Evolutionary conservation across 2,113 vertebrate species (phyloP).

Genomic region (Conger conger): DNA sequence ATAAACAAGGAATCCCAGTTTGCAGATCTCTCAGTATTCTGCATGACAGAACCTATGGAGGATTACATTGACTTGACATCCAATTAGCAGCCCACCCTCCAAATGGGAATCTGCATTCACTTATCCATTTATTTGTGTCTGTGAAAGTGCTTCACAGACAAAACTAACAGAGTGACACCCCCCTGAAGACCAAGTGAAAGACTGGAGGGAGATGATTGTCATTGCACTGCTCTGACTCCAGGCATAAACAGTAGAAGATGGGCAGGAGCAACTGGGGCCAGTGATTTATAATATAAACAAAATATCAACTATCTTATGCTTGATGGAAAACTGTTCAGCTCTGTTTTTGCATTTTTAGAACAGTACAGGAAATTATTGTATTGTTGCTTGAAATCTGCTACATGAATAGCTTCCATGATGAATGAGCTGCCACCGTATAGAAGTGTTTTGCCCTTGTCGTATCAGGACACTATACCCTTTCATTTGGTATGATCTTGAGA

Average conservation of each 20-base stretch:
- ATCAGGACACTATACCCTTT: no score
- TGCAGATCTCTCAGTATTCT: not conserved
- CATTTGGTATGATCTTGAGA: not conserved
- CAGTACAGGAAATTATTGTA: not conserved
- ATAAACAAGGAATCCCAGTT: slow-evolving; percentile 8
- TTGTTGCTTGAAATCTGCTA: not conserved
- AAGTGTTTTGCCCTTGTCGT: no score
- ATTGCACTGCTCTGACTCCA: not conserved
- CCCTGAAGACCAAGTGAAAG: not conserved
- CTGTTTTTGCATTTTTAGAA: not conserved
- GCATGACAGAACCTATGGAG: slow-evolving; percentile 7
- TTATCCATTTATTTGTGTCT: not conserved
- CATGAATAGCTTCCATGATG: not conserved
- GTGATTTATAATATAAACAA: not conserved
- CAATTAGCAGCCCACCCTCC: not conserved
- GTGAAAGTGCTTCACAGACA: not conserved
- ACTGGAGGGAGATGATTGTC: not conserved
- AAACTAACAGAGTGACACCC: not conserved
- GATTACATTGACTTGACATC: not conserved
- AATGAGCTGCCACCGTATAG: no score
- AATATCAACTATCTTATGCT: not conserved
- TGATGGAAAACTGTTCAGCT: not conserved
- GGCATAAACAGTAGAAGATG: not conserved
- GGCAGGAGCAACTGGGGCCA: not conserved
- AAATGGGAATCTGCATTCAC: not conserved